Percentiles rank a stretch among this genome's conserved stretches.
Conservation (phyloP, 2,888 invertebrate species). For the Dendrolimus pini region DNA sequence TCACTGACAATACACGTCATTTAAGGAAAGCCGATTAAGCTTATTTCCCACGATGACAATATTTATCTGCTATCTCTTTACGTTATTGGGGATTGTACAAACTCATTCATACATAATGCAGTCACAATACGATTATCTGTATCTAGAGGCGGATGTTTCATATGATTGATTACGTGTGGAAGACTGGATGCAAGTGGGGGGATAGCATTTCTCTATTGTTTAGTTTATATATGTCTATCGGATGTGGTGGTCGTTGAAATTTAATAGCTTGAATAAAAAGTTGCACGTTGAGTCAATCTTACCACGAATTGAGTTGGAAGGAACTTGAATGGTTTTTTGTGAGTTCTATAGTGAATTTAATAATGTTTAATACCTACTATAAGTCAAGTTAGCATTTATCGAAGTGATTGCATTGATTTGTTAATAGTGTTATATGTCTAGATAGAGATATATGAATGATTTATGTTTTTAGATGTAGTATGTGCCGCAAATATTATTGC, state of each 20-base stretch:
- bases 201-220: slow-evolving; percentile 31
- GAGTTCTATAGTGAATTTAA: too few species aligned
- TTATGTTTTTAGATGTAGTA: too few species aligned
- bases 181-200: slow-evolving; percentile 13
- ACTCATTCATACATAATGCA: neutral
- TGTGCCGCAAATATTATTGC: too few species aligned
- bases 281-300: too few species aligned
- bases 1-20: neutral
- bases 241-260: slow-evolving; percentile 30
- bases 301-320: too few species aligned
- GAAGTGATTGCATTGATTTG: too few species aligned
- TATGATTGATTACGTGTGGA: slow-evolving; percentile 27
- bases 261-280: too few species aligned
- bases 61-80: neutral
- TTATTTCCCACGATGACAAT: neutral
- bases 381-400: too few species aligned
- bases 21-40: neutral
- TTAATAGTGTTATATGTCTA: too few species aligned
- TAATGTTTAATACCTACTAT: too few species aligned
- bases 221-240: slow-evolving; percentile 36
- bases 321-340: too few species aligned
- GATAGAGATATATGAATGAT: too few species aligned
- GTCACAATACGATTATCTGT: neutral
- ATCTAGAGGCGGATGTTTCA: slow-evolving; percentile 8
- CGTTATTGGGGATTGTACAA: neutral